These are phyloP conservation scores for Athetis lepigone DNA, from an alignment of 2,888 invertebrate species.

Conservation along the genomic window DNA sequence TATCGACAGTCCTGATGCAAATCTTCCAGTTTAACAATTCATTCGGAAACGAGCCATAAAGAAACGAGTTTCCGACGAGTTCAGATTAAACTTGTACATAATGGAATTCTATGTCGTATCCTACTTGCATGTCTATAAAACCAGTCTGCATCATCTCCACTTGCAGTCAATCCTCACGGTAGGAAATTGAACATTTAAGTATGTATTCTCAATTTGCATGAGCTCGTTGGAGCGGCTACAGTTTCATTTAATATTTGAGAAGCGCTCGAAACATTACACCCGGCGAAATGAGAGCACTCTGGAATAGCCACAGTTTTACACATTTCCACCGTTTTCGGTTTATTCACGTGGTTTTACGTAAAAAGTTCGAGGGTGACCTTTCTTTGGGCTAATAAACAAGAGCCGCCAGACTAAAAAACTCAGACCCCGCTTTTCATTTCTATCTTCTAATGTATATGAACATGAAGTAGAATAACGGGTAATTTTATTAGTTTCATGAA, in stretches of 20 bases:
- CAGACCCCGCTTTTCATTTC: slow-evolving; percentile 40
- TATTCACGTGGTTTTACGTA: slow-evolving; percentile 45
- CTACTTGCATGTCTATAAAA: slow-evolving; percentile 13
- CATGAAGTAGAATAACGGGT: slow-evolving; percentile 40
- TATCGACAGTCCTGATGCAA: not conserved
- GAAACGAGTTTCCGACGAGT: slow-evolving; percentile 18
- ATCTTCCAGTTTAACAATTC: slow-evolving; percentile 9
- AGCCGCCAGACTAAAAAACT: slow-evolving; percentile 24
- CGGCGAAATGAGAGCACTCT: slow-evolving; percentile 56
- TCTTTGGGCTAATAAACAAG: slow-evolving; percentile 40
- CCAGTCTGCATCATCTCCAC: not conserved
- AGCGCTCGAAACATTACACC: slow-evolving; percentile 59
- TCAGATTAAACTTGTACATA: slow-evolving; percentile 17
- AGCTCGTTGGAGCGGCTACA: slow-evolving; percentile 58
- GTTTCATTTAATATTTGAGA: slow-evolving; percentile 70
- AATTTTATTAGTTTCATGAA: slow-evolving; percentile 56
- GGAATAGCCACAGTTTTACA: slow-evolving; percentile 52
- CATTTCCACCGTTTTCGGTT: slow-evolving; percentile 44
- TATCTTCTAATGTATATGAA: slow-evolving; percentile 40
- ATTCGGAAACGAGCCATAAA: not conserved
- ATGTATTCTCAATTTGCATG: slow-evolving; percentile 66
- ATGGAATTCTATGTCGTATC: slow-evolving; percentile 7
- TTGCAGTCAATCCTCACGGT: slow-evolving; percentile 17
- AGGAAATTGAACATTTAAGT: slow-evolving; percentile 52
- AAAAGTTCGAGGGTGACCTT: slow-evolving; percentile 37